phyloP scores from a whole-genome alignment of 2,113 vertebrate genomes.

The Microcebus ravelobensis region DNA sequence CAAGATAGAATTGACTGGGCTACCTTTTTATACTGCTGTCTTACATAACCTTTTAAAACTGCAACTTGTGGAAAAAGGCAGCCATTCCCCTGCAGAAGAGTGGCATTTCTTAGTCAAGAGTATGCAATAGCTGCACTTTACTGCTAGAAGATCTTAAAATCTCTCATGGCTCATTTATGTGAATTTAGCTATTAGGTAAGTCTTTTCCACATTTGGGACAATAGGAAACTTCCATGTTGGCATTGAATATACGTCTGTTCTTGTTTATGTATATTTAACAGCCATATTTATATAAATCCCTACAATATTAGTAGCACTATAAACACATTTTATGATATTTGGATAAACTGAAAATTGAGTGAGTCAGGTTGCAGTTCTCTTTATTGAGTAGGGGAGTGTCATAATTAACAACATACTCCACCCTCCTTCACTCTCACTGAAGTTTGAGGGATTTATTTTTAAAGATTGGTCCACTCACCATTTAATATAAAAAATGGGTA shows the following conservation, averaged over 20 bases:
- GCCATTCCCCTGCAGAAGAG: neutral
- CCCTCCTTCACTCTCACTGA: neutral
- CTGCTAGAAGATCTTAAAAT: neutral
- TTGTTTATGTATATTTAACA: neutral
- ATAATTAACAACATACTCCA: neutral
- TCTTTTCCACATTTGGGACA: neutral
- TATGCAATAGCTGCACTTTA: neutral
- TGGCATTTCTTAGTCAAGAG: neutral
- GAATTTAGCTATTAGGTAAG: neutral
- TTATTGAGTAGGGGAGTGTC: neutral
- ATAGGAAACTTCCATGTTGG: neutral
- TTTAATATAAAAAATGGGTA: neutral
- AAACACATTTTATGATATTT: slow-evolving; percentile 28
- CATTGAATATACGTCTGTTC: neutral
- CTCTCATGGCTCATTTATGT: neutral
- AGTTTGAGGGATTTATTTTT: neutral
- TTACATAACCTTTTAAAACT: neutral
- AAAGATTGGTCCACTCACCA: neutral
- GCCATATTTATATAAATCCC: neutral
- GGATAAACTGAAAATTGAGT: neutral
- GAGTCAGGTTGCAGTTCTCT: neutral
- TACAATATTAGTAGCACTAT: neutral
- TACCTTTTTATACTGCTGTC: neutral
- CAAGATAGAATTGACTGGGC: neutral
- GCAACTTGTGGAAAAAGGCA: neutral